These are phyloP conservation scores for Palythoa grandiflora DNA, from an alignment of 92 coral and sea anemone genomes.

Conservation along the genomic window DNA sequence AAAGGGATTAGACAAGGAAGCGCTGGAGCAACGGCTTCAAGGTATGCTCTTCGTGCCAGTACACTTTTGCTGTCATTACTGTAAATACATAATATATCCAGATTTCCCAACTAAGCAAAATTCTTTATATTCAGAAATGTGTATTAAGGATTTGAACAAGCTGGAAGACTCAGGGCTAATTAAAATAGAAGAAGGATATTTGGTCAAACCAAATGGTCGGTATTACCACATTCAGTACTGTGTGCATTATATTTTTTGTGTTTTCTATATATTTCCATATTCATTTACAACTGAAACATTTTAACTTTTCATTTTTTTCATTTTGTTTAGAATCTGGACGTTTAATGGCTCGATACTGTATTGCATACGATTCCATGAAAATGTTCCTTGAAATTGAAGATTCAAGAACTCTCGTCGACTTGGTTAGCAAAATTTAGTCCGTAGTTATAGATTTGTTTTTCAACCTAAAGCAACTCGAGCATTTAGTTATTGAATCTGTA, in stretches of 20 bases:
- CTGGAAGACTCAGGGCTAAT: slow-evolving; percentile 82
- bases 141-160: slow-evolving; percentile 88
- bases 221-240: not conserved
- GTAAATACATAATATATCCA: not conserved
- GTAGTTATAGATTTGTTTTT: too few species aligned
- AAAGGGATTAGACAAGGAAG: slow-evolving; percentile 83
- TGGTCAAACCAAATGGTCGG: slow-evolving; percentile 90
- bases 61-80: not conserved
- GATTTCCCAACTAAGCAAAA: not conserved
- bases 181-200: slow-evolving; percentile 96
- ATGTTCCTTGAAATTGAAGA: slow-evolving; percentile 81
- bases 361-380: slow-evolving; percentile 95
- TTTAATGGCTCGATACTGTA: slow-evolving; percentile 97
- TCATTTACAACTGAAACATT: not conserved
- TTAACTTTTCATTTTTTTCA: not conserved
- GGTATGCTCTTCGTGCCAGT: slow-evolving; percentile 55
- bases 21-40: slow-evolving; percentile 93
- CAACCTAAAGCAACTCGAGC: too few species aligned
- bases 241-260: not conserved
- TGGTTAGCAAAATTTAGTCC: slow-evolving; percentile 64
- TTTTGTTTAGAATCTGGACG: slow-evolving; percentile 81
- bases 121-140: slow-evolving; percentile 71
- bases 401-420: slow-evolving; percentile 78
- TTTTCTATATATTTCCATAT: not conserved
- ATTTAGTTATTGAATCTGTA: too few species aligned